Base-by-base conservation (phyloP, 2,888 invertebrate genomes). In the Eudasyphora cyanicolor region DNA sequence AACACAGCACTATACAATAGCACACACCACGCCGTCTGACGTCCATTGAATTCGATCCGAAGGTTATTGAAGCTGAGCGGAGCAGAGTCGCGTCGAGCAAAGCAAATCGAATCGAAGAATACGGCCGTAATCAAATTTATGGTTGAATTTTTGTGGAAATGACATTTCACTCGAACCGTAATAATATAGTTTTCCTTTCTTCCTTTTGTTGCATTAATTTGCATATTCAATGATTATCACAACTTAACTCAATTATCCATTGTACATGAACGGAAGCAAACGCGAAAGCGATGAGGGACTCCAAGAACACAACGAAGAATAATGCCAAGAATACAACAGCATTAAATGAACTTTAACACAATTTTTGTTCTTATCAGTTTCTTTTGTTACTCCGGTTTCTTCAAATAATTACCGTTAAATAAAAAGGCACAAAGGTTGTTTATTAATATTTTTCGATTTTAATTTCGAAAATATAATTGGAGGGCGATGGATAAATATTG, bases 191-290 rank as follows among this genome's bases (percentile, higher is more conserved):
- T 24, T 71, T 29, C 54, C 32, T 54, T 54, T 17, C n/a, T 24
- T 42, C 14, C 32, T 32, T 4, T 51, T 21, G 38, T 62, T 73
- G 70, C 45, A 35, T 80, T 75, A 75, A 83, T 83, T 80, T 83
- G 83, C 80, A 83, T 80, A 83, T 80, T 83, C 64, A 71, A 78
- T 80, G 83, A 78, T 80, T 83, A 80, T 83, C 75, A 57, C 69
- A 75, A 54, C 57, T 83, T 74, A 83, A 80, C 80, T 54, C 75
- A 83, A 78, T 83, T 83, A 76, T 79, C 29, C 45, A 17, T 67
- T 24, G 78, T 62, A 17, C 21, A 17, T n/a, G 67, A 45, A 57
- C 17, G 32, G 71, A 21, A 70, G 45, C 27, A 21, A 27, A 24
- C 51, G 19, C n/a, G 35, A 38, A 67, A 17, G 42, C 10, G 42